Evolutionary conservation across 2,113 vertebrate genomes (phyloP), one percentile per base, ranked within the genome.

Genomic region (Siphamia tubifer): DNA sequence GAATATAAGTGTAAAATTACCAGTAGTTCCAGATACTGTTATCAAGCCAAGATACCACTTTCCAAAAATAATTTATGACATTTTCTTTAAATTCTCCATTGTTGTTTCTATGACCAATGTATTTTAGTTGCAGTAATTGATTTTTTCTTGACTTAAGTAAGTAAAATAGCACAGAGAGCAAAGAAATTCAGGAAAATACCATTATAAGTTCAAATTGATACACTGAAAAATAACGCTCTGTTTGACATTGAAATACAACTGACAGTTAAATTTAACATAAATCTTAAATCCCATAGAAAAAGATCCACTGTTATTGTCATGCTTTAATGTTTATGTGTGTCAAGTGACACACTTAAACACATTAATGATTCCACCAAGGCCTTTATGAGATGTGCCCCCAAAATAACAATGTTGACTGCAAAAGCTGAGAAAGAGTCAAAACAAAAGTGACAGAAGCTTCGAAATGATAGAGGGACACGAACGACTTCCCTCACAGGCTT

Each of bases 401-500:
- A 17, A 61, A 52, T 8, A 47, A 56, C 27, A 70, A 54, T 19
- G 45, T 40, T 16, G 45, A 39, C 13, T 21, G 38, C 13, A 52
- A 47, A 56, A 42, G 31, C 0, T 0, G 10, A 67, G 15, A 58
- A 17, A 27, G 34, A 40, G 48, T 10, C 13, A n/a, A 25, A 63
- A 57, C 20, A 73, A 64, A 66, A 35, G 9, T 1, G 11, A 55
- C 48, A 68, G 44, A 31, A 1, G 47, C 54, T 16, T 4, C 3
- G 12, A 55, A 43, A 30, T 53, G 66, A 79, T 62, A 39, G 42
- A 54, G 8, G 51, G 60, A 67, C 44, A 13, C 1, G 10, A 38
- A 15, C 8, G 38, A 71, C 62, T 66, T 79, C 27, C 28, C 40
- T 74, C 61, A 5, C 56, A 2, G 16, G 83, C 70, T 62, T 58